phyloP scores from a whole-genome alignment of 2,797 vertebrate genomes.

The Glyptemys insculpta region DNA sequence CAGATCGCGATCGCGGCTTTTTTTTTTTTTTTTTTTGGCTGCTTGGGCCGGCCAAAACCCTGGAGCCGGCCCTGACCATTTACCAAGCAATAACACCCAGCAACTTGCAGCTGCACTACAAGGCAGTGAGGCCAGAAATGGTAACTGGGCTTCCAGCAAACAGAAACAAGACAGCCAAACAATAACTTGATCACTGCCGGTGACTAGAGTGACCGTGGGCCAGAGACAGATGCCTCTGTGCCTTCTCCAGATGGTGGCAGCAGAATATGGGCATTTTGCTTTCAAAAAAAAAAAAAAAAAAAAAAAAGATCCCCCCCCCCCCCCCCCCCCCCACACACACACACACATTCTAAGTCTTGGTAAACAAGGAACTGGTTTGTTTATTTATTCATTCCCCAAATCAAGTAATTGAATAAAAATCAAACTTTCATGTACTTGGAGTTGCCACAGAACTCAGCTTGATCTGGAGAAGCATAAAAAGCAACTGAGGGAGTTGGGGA shows the following conservation, averaged over 20 bases:
- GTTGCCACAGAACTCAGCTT: not conserved
- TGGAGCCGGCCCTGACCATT: not conserved
- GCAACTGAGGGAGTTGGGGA: not conserved
- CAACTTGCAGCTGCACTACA: not conserved
- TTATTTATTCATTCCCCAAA: not conserved
- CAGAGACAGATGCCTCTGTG: not conserved
- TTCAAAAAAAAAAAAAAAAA: no score
- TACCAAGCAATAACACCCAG: not conserved
- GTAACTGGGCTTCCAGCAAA: not conserved
- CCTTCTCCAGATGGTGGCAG: not conserved
- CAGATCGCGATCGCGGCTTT: no score
- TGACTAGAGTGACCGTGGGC: no score
- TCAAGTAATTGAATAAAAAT: not conserved
- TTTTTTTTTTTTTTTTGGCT: no score
- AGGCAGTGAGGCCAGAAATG: not conserved
- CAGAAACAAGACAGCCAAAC: not conserved
- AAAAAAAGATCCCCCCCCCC: no score
- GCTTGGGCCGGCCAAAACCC: no score
- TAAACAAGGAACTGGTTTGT: not conserved
- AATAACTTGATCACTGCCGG: not conserved
- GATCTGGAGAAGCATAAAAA: not conserved
- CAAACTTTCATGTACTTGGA: not conserved
- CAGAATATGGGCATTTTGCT: not conserved
- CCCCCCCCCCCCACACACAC: no score
- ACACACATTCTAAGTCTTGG: not conserved